A percentile compares a stretch with the other conserved stretches of the same genome.
These are phyloP conservation scores for Grapholita molesta DNA, from an alignment of 1,140 invertebrate species.

Conservation along the genomic window DNA sequence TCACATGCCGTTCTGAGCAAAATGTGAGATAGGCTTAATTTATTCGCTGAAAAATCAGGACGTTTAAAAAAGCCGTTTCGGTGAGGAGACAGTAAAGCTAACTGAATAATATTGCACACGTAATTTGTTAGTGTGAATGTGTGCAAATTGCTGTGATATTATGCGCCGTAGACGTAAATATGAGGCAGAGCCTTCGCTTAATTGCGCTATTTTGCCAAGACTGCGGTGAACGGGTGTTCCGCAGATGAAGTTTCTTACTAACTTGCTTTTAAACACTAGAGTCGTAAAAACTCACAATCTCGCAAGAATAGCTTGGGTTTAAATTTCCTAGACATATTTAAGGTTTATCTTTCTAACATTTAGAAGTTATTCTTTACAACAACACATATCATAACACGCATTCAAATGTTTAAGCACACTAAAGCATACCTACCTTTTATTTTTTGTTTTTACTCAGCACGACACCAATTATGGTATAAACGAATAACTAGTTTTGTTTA, in stretches of 20 bases:
- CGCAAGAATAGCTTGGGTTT: background rate
- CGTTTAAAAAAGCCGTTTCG: background rate
- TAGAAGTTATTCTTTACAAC: background rate
- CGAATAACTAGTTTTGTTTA: too few relatives aligned
- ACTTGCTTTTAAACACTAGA: constrained; percentile 14
- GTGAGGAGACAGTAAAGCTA: background rate
- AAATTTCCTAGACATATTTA: background rate
- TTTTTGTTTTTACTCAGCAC: too few relatives aligned
- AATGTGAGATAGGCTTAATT: background rate
- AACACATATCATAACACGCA: background rate
- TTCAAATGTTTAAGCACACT: background rate
- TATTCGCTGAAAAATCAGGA: background rate
- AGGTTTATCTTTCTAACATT: background rate
- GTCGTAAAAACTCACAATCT: constrained; percentile 1
- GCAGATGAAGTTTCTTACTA: constrained; percentile 3
- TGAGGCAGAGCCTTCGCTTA: background rate
- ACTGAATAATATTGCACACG: background rate
- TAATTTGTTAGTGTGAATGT: background rate
- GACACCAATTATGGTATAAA: too few relatives aligned
- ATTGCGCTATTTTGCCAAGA: constrained; percentile 13
- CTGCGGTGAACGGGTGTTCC: background rate
- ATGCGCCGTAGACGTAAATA: background rate
- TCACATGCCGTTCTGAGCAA: background rate
- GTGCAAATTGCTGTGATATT: constrained; percentile 10
- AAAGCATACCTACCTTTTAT: too few relatives aligned